A percentile compares a stretch with the other conserved stretches of the same genome.
Conservation (phyloP, 2,888 invertebrate genomes). For the Philereme vetulata region DNA sequence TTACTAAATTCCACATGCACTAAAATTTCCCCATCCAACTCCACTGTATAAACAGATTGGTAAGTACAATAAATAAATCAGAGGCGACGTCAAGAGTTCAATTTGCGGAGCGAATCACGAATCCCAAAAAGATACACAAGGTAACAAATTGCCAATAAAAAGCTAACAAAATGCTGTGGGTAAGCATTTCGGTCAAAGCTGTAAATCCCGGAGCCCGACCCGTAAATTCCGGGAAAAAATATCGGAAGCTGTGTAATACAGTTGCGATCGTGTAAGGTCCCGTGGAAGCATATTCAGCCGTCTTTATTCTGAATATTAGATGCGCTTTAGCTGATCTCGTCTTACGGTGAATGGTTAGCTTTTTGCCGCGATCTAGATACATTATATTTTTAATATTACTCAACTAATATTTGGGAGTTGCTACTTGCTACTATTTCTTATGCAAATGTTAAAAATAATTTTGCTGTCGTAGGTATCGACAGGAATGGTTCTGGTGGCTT, state of each 20-base stretch:
- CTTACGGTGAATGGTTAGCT: conserved; percentile 44
- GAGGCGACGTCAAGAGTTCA: conserved; percentile 51
- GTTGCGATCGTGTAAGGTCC: conserved; percentile 50
- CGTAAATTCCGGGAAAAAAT: conserved; percentile 75
- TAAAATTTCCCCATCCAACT: conserved; percentile 10
- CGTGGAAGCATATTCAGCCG: conserved; percentile 31
- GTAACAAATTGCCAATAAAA: conserved; percentile 81
- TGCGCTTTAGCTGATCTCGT: conserved; percentile 45
- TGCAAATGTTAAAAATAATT: too few species aligned
- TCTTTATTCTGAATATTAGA: conserved; percentile 46
- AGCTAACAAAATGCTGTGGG: conserved; percentile 78
- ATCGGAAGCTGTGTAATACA: conserved; percentile 75
- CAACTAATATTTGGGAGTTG: too few species aligned
- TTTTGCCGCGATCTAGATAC: conserved; percentile 3
- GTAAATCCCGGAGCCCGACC: conserved; percentile 71
- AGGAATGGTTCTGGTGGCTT: too few species aligned
- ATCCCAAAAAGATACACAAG: conserved; percentile 75
- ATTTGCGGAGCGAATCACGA: conserved; percentile 66
- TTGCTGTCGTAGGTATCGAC: too few species aligned
- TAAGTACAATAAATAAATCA: conserved; percentile 42
- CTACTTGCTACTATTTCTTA: too few species aligned
- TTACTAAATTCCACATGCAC: conserved; percentile 10
- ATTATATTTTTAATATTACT: too few species aligned
- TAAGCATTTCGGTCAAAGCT: conserved; percentile 79
- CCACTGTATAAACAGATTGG: conserved; percentile 26